Evolutionary conservation across 2,888 invertebrate species (phyloP).

Genomic region (Caenorhabditis sulstoni): DNA sequence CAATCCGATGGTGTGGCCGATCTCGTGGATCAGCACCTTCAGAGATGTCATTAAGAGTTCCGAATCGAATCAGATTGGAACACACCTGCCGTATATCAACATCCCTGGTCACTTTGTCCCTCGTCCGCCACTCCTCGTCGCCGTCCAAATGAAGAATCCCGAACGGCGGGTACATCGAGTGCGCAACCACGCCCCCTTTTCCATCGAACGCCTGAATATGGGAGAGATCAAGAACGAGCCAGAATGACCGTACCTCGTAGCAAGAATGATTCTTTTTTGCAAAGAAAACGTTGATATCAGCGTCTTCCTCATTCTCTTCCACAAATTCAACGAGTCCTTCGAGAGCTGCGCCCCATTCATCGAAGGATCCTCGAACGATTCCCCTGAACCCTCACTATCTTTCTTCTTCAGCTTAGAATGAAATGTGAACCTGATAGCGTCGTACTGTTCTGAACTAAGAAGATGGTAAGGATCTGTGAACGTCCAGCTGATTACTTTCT

Average conservation of each 20-base stretch:
- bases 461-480: slow-evolving; percentile 61
- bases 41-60: slow-evolving; percentile 1
- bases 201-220: slow-evolving; percentile 67
- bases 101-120: slow-evolving; percentile 13
- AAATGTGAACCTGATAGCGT: slow-evolving; percentile 27
- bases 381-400: too few relatives aligned
- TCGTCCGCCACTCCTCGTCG: slow-evolving; percentile 67
- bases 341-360: slow-evolving; percentile 57
- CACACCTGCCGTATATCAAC: slow-evolving; percentile 63
- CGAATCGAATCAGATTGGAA: neutral
- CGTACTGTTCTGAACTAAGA: slow-evolving; percentile 25
- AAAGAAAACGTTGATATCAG: slow-evolving; percentile 44
- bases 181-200: slow-evolving; percentile 75
- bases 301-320: slow-evolving; percentile 26
- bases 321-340: slow-evolving; percentile 42
- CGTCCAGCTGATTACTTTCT: slow-evolving; percentile 57
- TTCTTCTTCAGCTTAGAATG: too few relatives aligned
- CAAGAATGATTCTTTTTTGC: slow-evolving; percentile 56
- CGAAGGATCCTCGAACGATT: slow-evolving; percentile 39
- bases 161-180: slow-evolving; percentile 75
- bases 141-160: slow-evolving; percentile 78
- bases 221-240: too few relatives aligned
- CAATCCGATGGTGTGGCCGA: slow-evolving; percentile 78
- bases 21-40: slow-evolving; percentile 77
- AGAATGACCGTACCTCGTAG: slow-evolving; percentile 37